Percentiles rank a stretch among this genome's conserved stretches.
Conservation (phyloP, 2,797 vertebrate genomes). For the Gastrophryne carolinensis region DNA sequence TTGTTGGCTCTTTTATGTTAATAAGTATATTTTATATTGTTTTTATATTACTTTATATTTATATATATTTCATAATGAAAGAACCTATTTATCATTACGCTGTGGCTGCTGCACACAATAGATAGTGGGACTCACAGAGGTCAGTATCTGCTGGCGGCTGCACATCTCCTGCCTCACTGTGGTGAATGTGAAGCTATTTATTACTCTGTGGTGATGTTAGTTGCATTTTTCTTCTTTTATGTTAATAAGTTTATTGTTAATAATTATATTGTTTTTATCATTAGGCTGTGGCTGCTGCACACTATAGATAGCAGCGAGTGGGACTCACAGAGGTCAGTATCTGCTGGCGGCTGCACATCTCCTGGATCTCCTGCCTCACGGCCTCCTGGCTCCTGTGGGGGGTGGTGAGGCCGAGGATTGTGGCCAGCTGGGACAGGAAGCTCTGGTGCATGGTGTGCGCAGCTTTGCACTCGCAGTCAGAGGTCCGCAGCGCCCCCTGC, state of each 20-base stretch:
- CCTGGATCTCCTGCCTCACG: slow-evolving; percentile 39
- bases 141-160: slow-evolving; percentile 52
- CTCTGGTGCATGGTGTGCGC: slow-evolving; percentile 36
- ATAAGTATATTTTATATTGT: too few relatives aligned
- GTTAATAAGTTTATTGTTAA: too few relatives aligned
- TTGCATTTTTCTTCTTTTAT: too few relatives aligned
- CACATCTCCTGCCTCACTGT: slow-evolving; percentile 47
- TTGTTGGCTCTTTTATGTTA: too few relatives aligned
- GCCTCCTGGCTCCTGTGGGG: slow-evolving; percentile 47
- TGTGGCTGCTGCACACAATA: neutral
- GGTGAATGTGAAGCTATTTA: too few relatives aligned
- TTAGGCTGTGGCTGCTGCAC: neutral
- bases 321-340: slow-evolving; percentile 55
- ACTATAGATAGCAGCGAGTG: neutral
- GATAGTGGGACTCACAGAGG: slow-evolving; percentile 46
- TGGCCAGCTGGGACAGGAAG: slow-evolving; percentile 50
- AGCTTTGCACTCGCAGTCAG: slow-evolving; percentile 48
- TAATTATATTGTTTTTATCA: too few relatives aligned
- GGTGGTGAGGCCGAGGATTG: slow-evolving; percentile 44
- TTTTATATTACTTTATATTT: too few relatives aligned
- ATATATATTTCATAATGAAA: too few relatives aligned
- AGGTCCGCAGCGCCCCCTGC: slow-evolving; percentile 40
- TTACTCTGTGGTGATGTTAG: too few relatives aligned
- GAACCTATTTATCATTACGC: too few relatives aligned
- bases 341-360: slow-evolving; percentile 48